phyloP scores from a whole-genome alignment of 2,888 invertebrate species.

The Orthosia cruda region DNA sequence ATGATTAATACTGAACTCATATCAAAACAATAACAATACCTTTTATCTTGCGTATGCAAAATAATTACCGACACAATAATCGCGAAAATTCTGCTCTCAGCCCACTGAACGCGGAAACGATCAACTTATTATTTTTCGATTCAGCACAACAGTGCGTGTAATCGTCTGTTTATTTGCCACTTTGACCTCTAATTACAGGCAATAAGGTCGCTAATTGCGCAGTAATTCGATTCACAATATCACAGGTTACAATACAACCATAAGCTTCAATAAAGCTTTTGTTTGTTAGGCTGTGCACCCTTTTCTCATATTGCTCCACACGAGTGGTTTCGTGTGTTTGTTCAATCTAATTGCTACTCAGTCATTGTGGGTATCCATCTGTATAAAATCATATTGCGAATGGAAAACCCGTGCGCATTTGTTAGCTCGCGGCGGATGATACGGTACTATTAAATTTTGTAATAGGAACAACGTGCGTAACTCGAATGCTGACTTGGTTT shows the following conservation, averaged over 20 bases:
- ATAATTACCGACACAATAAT: conserved; percentile 63
- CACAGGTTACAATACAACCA: conserved; percentile 65
- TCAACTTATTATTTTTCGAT: conserved; percentile 75
- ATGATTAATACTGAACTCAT: conserved; percentile 1
- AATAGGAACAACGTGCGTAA: conserved; percentile 34
- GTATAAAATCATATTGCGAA: conserved; percentile 86
- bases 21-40: conserved; percentile 52
- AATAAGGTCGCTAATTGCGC: conserved; percentile 61
- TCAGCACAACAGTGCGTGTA: conserved; percentile 70
- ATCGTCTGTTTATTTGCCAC: conserved; percentile 49
- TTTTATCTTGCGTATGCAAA: conserved; percentile 62
- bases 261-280: conserved; percentile 78
- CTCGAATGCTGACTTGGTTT: conserved; percentile 11
- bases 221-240: conserved; percentile 53
- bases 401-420: conserved; percentile 72
- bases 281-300: conserved; percentile 85
- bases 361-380: conserved; percentile 85
- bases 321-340: conserved; percentile 88
- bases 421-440: conserved; percentile 68
- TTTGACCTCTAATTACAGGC: conserved; percentile 54
- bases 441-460: conserved; percentile 69
- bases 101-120: conserved; percentile 67
- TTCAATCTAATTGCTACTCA: conserved; percentile 91
- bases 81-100: conserved; percentile 59
- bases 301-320: conserved; percentile 89